Percentiles rank a stretch among this genome's conserved stretches.
phyloP scores from a whole-genome alignment of 2,888 invertebrate species.

The Ormia ochracea region DNA sequence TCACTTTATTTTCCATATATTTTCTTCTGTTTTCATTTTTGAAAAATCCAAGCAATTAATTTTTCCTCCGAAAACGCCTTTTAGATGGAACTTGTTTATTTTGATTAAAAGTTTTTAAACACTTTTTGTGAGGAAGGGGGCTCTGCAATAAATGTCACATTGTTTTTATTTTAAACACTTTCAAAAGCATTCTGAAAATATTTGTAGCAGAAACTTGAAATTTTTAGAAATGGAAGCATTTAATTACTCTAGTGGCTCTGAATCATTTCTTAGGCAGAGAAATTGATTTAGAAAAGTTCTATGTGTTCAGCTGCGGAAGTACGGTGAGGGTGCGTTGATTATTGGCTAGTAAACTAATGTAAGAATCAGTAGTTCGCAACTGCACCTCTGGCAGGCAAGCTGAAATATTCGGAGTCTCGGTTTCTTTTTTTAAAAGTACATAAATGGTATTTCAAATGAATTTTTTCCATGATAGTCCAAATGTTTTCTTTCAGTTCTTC shows the following conservation, averaged over 20 bases:
- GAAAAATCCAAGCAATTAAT: conserved; percentile 52
- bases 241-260: background rate
- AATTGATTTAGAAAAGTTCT: too few species aligned
- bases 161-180: conserved; percentile 8
- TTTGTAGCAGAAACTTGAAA: background rate
- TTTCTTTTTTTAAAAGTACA: too few species aligned
- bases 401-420: too few species aligned
- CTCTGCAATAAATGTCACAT: background rate
- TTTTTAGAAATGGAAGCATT: conserved; percentile 15
- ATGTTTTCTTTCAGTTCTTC: too few species aligned
- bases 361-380: too few species aligned
- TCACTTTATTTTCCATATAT: background rate
- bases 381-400: too few species aligned
- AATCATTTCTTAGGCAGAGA: background rate
- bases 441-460: too few species aligned
- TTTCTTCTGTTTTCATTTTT: background rate
- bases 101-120: conserved; percentile 5
- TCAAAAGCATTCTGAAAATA: conserved; percentile 44
- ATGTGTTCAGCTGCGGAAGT: too few species aligned
- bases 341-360: too few species aligned
- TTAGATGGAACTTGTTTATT: conserved; percentile 38
- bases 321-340: too few species aligned
- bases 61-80: conserved; percentile 16
- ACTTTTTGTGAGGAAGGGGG: background rate
- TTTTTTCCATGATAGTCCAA: too few species aligned